phyloP scores from a whole-genome alignment of 2,888 invertebrate species.

The Nebria salina region DNA sequence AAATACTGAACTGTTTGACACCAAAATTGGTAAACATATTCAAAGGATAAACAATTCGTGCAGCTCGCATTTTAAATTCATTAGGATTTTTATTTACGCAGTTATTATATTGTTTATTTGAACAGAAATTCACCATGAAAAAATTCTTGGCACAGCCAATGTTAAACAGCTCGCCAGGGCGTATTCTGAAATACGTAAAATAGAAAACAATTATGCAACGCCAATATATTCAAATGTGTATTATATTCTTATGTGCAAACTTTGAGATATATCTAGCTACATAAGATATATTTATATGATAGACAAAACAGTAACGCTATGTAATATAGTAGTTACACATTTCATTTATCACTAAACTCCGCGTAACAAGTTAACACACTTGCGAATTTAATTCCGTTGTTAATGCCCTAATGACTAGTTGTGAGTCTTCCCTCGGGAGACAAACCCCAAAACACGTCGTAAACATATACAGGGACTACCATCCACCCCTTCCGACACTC shows the following conservation, averaged over 20 bases:
- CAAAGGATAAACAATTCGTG: too few species aligned
- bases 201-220: too few species aligned
- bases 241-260: not conserved
- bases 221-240: too few species aligned
- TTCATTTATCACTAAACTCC: slow-evolving; percentile 36
- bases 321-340: slow-evolving; percentile 21
- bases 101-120: too few species aligned
- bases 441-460: slow-evolving; percentile 53
- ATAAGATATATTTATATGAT: not conserved
- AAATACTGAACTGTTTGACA: too few species aligned
- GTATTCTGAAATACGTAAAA: too few species aligned
- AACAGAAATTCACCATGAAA: too few species aligned
- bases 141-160: not conserved
- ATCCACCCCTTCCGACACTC: slow-evolving; percentile 28
- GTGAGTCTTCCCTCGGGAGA: slow-evolving; percentile 47
- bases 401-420: slow-evolving; percentile 62
- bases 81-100: too few species aligned
- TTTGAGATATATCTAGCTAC: not conserved
- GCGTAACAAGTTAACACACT: slow-evolving; percentile 37
- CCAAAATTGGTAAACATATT: too few species aligned
- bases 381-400: slow-evolving; percentile 60
- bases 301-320: not conserved
- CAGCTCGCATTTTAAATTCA: too few species aligned
- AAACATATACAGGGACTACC: slow-evolving; percentile 48
- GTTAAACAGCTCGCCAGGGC: not conserved